phyloP scores from a whole-genome alignment of 2,888 invertebrate genomes.

The Microplitis manilae region DNA sequence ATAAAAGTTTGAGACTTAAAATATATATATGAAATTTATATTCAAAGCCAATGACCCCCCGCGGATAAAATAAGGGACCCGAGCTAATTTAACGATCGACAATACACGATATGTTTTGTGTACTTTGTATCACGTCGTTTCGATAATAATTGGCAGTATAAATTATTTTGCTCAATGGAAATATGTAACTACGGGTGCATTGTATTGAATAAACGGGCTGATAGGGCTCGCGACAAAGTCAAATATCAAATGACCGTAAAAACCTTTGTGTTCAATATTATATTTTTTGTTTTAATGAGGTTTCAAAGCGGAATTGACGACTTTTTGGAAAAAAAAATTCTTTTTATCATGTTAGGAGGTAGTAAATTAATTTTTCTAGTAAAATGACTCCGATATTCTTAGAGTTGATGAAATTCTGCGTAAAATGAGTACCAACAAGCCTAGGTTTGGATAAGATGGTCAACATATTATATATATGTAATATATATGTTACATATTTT shows the following conservation, averaged over 20 bases:
- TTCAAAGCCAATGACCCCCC: background rate
- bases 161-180: background rate
- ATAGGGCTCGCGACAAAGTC: background rate
- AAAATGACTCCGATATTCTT: background rate
- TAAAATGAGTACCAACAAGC: background rate
- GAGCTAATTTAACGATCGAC: background rate
- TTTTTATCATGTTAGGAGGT: too few relatives aligned
- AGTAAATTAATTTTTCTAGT: background rate
- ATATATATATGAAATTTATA: background rate
- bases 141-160: background rate
- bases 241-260: background rate
- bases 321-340: too few relatives aligned
- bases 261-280: background rate
- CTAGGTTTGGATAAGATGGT: too few relatives aligned
- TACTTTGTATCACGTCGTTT: background rate
- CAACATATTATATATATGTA: too few relatives aligned
- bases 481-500: too few relatives aligned
- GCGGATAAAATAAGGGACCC: background rate
- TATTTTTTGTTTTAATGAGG: too few relatives aligned
- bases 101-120: background rate
- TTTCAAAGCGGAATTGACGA: too few relatives aligned
- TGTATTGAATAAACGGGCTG: background rate
- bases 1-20: background rate
- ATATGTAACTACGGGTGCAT: background rate
- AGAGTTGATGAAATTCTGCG: background rate